Evolutionary conservation across 2,888 invertebrate genomes (phyloP), one percentile per base, ranked within the genome.

Genomic region (Conistra vaccinii): DNA sequence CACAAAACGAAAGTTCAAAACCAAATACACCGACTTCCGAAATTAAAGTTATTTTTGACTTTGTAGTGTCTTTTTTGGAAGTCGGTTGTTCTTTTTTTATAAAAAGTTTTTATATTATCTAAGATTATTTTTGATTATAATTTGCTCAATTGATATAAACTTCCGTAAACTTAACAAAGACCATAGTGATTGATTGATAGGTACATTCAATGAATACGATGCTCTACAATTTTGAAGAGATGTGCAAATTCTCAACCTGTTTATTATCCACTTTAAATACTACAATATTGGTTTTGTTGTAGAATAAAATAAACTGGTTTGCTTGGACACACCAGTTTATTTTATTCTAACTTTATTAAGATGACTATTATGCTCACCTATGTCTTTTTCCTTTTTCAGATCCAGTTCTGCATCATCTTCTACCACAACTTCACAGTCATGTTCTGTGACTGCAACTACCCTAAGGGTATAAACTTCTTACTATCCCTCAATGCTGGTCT

Each of bases 331-430:
- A 2, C 7, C 3, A 35, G 17, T 3, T 53, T n/a, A 2, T 48
- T 51, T 23, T 29, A 26, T 23, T 55, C 12, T 48, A 32, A 5
- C 12, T 26, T 60, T 35, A 26, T 60, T 32, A 7, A 20, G 4
- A 61, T 39, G 6, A 6, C 29, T 20, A 1, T 42, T 1, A 51
- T 67, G 26, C 10, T 65, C n/a, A 66, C 3, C 1, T 66, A 2
- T 58, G 26, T 48, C 9, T 0, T 70, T 72, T 61, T 80, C 20
- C 12, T 9, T n/a, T 83, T 89, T 26, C 79, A 88, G 85, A 84
- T 97, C 71, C 98, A 98, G 93, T 98, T 98, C 93, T 94, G 97
- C 89, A 97, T 98, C 61, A 97, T 98, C 90, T 97, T 98, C 90
- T 96, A 97, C 73, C 98, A 98, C 92, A 97, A 98, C 88, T 92